These are phyloP conservation scores for Alauda arvensis DNA, from an alignment of 2,797 vertebrate genomes.

Conservation along the genomic window DNA sequence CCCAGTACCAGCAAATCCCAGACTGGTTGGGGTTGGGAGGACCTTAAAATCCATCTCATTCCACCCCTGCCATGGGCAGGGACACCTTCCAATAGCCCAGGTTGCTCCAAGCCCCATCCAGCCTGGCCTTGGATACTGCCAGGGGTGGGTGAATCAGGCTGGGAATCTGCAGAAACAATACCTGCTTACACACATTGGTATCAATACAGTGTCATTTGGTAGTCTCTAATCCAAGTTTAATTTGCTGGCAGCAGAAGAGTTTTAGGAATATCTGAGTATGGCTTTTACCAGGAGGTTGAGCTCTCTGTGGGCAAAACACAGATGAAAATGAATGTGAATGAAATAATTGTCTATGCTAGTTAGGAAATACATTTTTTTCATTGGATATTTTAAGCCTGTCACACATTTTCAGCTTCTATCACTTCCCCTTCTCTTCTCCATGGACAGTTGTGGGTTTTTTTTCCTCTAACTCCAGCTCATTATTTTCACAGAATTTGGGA, in stretches of 20 bases:
- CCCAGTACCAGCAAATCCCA: not conserved
- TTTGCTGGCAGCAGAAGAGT: not conserved
- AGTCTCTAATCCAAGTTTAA: not conserved
- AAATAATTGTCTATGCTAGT: not conserved
- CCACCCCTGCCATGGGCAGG: not conserved
- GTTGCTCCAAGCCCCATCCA: rapidly evolving
- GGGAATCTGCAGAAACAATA: not conserved
- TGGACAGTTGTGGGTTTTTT: not conserved
- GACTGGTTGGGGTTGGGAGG: not conserved
- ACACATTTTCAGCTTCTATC: not conserved
- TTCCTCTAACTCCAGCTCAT: not conserved
- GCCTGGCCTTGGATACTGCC: rapidly evolving
- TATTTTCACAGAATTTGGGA: not conserved
- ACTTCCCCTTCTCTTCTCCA: not conserved
- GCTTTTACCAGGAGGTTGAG: not conserved
- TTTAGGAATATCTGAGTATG: not conserved
- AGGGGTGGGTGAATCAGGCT: not conserved
- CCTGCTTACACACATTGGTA: rapidly evolving
- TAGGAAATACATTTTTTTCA: not conserved
- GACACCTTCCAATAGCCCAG: not conserved
- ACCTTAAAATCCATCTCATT: not conserved
- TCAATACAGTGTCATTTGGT: not conserved
- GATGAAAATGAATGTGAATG: not conserved
- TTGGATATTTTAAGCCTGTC: not conserved
- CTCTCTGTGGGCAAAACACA: not conserved